phyloP scores from a whole-genome alignment of 2,888 invertebrate species.

The Troides helena region DNA sequence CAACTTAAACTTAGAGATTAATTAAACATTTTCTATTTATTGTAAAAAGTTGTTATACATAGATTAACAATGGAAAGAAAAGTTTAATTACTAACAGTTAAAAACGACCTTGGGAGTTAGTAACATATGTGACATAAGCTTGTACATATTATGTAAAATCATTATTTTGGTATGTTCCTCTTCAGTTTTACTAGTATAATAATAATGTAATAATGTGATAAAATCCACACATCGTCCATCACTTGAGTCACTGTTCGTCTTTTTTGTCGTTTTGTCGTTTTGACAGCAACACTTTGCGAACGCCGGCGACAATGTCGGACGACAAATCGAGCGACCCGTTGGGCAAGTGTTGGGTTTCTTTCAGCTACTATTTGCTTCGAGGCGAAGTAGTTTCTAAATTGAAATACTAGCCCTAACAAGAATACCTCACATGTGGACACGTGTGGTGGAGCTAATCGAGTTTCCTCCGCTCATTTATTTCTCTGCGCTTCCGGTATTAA shows the following conservation, averaged over 20 bases:
- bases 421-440: conserved; percentile 26
- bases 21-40: too few species aligned
- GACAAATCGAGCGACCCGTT: conserved; percentile 56
- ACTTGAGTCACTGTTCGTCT: conserved; percentile 15
- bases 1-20: too few species aligned
- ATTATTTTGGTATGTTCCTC: too few species aligned
- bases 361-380: conserved; percentile 30
- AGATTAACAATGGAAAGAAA: too few species aligned
- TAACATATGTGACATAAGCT: too few species aligned
- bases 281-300: conserved; percentile 34
- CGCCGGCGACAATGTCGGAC: conserved; percentile 47
- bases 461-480: conserved; percentile 4
- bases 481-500: too few species aligned
- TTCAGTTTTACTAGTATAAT: too few species aligned
- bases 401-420: conserved; percentile 29
- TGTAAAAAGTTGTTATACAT: too few species aligned
- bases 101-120: too few species aligned
- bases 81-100: too few species aligned
- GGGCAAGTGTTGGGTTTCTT: conserved; percentile 43
- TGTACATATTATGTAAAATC: too few species aligned
- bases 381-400: conserved; percentile 32
- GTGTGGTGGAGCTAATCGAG: conserved; percentile 23
- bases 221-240: conserved; percentile 19
- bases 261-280: conserved; percentile 20
- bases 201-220: conserved; percentile 7